Conservation (phyloP, 2,797 vertebrate genomes). For the Gallirallus australis region DNA sequence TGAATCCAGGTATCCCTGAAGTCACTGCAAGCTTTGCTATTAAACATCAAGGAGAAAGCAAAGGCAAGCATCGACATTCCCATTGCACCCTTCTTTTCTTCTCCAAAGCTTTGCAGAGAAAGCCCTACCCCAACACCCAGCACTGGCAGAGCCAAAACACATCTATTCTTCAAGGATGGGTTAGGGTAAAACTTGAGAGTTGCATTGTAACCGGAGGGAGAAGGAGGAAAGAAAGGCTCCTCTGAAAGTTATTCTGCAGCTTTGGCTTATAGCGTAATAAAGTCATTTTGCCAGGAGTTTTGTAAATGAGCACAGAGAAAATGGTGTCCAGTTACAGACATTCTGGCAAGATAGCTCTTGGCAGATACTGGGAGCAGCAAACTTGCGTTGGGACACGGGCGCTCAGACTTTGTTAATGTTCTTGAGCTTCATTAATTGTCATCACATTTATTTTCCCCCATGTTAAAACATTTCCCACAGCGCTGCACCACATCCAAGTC, state of each 20-base stretch:
- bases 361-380: neutral
- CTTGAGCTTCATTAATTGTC: slow-evolving; percentile 45
- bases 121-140: fast-evolving
- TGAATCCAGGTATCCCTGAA: fast-evolving
- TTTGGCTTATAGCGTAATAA: neutral
- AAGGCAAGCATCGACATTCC: neutral
- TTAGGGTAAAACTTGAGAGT: neutral
- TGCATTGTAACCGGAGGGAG: neutral
- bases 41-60: neutral
- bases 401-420: neutral
- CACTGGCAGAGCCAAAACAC: neutral
- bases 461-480: neutral
- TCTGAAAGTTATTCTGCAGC: neutral
- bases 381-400: neutral
- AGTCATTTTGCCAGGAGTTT: slow-evolving; percentile 33
- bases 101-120: fast-evolving
- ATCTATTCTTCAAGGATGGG: fast-evolving
- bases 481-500: neutral
- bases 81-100: neutral
- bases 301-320: slow-evolving; percentile 46
- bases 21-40: neutral
- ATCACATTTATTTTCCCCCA: neutral
- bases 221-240: neutral
- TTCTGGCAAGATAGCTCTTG: neutral
- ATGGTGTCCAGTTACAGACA: slow-evolving; percentile 29